Evolutionary conservation across 2,113 vertebrate genomes (phyloP), one percentile per base, ranked within the genome.

Genomic region (Catharus minimus): DNA sequence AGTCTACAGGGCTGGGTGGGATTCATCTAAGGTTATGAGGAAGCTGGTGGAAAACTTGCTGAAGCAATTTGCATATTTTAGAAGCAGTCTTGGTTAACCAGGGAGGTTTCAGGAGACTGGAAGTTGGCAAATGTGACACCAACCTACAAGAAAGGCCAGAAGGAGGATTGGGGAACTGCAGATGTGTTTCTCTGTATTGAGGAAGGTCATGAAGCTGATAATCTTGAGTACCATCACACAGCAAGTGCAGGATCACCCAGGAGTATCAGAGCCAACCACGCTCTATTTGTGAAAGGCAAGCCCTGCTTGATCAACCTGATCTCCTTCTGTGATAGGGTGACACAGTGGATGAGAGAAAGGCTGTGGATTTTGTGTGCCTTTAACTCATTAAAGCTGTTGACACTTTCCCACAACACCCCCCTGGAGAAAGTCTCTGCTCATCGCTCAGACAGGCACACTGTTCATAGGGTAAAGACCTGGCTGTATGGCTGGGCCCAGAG

Each of bases 1-100:
- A 7, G 15, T 24, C 39, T 47, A 4, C 1, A 2, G 14, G 7
- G 1, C 23, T 62, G 39, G 10, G 20, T 53, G 28, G 19, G 11
- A 30, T 53, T 20, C 19, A 24, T 27, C 28, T 33, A 61, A 77
- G 15, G 15, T 15, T 61, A 47, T 33, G 47, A 39, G 24, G n/a
- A 13, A 55, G n/a, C 15, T 61, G 56, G n/a, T 53, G 9, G 15
- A 61, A 55, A 47, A 4, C 15, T 61, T 61, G 7, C 39, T 68
- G 39, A 53, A n/a, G 8, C 12, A 39, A 28, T 33, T 53, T 61
- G 13, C 19, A 24, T 53, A 10, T 39, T 18, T 46, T 39, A 46
- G 28, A n/a, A 53, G 15, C 7, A 39, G 12, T 28, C 13, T 22
- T 61, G 62, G 12, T 23, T 61, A 69, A 62, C 2, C 2, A 2